Base-by-base conservation (phyloP, 2,797 vertebrate genomes). In the Buceros bicornis region DNA sequence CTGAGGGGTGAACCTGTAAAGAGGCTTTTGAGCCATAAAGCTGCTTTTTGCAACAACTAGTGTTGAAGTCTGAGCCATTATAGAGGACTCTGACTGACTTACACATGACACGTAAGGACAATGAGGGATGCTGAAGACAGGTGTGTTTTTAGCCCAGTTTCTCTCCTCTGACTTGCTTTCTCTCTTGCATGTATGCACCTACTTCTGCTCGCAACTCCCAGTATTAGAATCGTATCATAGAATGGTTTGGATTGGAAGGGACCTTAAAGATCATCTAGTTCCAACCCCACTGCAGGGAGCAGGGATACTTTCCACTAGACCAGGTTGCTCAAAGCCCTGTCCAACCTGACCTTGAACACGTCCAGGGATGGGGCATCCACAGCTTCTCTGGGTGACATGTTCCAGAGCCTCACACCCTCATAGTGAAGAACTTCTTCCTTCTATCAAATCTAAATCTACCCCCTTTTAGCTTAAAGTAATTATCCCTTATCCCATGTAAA, bases 151-250 rank as follows among this genome's bases (percentile, higher is more conserved):
- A 81, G 48, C 14, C 14, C 29, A 45, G 11, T 62, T 80, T 71
- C 48, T 74, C n/a, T 66, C 21, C 54, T 40, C 43, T 51, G 48
- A 12, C 43, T 47, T 67, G 17, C 45, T 57, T 43, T 16, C 76
- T 47, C 40, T 82, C 2, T 1, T 58, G 35, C 19, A 54, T 1
- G 0, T 21, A 31, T 47, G 37, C 28, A 40, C 26, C 20, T 71
- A 22, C 53, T 77, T 83, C 66, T 67, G 11, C 56, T 83, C 77
- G 43, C 2, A 4, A 31, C 35, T 80, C 35, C 20, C 22, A 48
- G 40, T 21, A 3, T 35, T 69, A 60, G 24, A 61, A 72, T 43
- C 16, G 7, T 62, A 40, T 4, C 3, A 40, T 26, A 45, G 48
- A 33, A 8, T 10, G 18, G 45, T 47, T 47, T 47, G 45, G 14